Percentiles rank a stretch among this genome's conserved stretches.
phyloP scores from a whole-genome alignment of 2,113 vertebrate species.

The Ahaetulla prasina region DNA sequence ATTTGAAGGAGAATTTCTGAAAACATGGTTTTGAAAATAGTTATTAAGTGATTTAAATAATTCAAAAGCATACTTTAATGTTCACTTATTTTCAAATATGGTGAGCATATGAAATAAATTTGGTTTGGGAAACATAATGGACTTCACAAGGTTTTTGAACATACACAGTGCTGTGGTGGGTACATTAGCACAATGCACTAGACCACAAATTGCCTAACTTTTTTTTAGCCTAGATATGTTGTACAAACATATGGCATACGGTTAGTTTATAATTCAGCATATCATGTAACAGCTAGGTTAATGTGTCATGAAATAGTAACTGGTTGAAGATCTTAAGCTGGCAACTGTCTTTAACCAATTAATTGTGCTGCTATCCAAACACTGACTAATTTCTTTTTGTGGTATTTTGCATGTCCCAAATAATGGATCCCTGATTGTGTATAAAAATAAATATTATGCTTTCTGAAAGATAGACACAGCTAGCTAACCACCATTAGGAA shows the following conservation, averaged over 20 bases:
- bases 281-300: neutral
- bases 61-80: neutral
- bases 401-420: neutral
- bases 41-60: neutral
- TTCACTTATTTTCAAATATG: neutral
- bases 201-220: no score
- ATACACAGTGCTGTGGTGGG: neutral
- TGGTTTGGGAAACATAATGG: neutral
- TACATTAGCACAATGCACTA: no score
- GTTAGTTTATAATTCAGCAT: neutral
- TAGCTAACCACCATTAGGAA: neutral
- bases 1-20: neutral
- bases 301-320: neutral
- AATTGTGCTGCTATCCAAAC: neutral
- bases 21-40: neutral
- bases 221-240: neutral
- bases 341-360: neutral
- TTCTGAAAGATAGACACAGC: neutral
- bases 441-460: neutral
- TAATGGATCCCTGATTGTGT: neutral
- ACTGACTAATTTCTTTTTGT: neutral
- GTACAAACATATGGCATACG: neutral
- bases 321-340: neutral
- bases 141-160: neutral
- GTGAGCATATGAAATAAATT: neutral